Evolutionary conservation across 2,113 vertebrate species (phyloP).

Genomic region (Sylvilagus bachmani): DNA sequence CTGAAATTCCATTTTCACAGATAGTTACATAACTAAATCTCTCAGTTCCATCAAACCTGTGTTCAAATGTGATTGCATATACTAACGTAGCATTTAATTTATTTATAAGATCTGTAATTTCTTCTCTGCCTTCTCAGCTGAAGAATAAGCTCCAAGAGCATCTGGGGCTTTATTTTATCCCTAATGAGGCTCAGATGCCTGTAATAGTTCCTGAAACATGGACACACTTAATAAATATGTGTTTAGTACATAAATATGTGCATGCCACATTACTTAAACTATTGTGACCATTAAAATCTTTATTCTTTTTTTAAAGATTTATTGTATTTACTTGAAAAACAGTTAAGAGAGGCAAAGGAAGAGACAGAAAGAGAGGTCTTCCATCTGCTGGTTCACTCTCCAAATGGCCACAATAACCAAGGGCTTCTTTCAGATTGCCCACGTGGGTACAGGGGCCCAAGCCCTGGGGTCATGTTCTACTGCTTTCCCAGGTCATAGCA

Average conservation of each 20-base stretch:
- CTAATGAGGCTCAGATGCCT: not conserved
- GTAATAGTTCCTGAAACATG: not conserved
- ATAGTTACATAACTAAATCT: not conserved
- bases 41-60: not conserved
- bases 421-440: too few relatives aligned
- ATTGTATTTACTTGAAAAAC: too few relatives aligned
- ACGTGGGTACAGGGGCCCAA: too few relatives aligned
- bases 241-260: not conserved
- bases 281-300: not conserved
- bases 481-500: too few relatives aligned
- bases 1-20: not conserved
- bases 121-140: not conserved
- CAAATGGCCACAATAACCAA: too few relatives aligned
- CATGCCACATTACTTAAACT: not conserved
- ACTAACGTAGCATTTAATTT: not conserved
- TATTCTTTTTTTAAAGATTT: not conserved
- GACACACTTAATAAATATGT: not conserved
- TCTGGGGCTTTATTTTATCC: not conserved
- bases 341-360: too few relatives aligned
- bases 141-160: not conserved
- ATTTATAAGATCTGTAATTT: not conserved
- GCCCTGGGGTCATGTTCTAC: too few relatives aligned
- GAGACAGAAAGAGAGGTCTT: too few relatives aligned
- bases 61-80: not conserved
- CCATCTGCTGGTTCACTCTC: too few relatives aligned